Base-by-base conservation (phyloP, 1,140 invertebrate genomes). In the Hycleus cichorii region DNA sequence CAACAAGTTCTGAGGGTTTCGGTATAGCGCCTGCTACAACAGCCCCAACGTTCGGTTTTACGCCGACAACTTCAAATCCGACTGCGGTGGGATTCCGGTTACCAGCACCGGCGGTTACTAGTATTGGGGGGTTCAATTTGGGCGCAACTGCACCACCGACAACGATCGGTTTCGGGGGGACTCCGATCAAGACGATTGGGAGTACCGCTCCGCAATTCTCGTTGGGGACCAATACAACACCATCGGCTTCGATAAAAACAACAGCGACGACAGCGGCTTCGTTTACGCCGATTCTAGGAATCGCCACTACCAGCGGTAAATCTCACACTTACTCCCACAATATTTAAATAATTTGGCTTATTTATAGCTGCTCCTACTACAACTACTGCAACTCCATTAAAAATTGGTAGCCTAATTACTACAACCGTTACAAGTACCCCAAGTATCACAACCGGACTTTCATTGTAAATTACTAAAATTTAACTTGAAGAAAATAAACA, bases 251-350 rank as follows among this genome's bases (percentile, higher is more conserved):
- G 18, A 18, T 18, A 18, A 18, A 18, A 24, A 53, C 70, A 24
- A 62, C 73, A 7, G 62, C 70, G 0, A 63, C 60, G 26, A 44
- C 64, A 1, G 44, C 58, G 12, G 32, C 71, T 1, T 57, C 64
- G 7, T 62, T 12, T 66, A 66, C 12, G 59, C 69, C 8, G 62
- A 60, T 61, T 72, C 75, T 55, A 63, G 70, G 4, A 61, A 39
- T 66, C 50, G 57, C 67, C 0, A 57, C 47, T 9, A 54, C 63
- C 1, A 45, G 59, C 38, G 66, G 6, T 62, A 57, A 32, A 58
- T 50, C 6, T 57, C 64, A 25, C n/a, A 62, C 44, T n/a, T 18
- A 58, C 72, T 47, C 48, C 59, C n/a, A 68, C 69, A 43, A 25
- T 9, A 46, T 27, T 38, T 8, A 9, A 45, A 39, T 9, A 44